Evolutionary conservation across 2,113 vertebrate species (phyloP).

Genomic region (Perccottus glenii): DNA sequence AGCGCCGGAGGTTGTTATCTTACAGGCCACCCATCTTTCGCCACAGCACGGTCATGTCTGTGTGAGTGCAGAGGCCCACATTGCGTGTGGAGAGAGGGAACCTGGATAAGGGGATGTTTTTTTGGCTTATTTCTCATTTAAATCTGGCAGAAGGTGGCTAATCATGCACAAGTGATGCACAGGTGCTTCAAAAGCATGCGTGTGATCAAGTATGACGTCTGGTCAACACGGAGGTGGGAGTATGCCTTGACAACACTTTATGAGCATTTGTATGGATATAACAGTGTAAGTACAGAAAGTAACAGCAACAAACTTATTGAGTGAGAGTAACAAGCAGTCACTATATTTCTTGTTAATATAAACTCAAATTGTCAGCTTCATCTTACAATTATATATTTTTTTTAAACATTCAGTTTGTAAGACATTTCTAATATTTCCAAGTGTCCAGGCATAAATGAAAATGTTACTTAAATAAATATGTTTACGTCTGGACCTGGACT

Average conservation of each 20-base stretch:
- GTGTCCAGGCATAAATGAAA: too few relatives aligned
- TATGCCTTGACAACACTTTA: too few relatives aligned
- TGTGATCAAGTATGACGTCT: too few relatives aligned
- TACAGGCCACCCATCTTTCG: conserved; percentile 34
- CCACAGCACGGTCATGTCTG: conserved; percentile 4
- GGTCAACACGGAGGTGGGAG: too few relatives aligned
- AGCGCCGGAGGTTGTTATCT: conserved; percentile 27
- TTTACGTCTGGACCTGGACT: background rate
- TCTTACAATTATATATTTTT: too few relatives aligned
- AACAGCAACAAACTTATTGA: background rate
- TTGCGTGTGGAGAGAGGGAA: conserved; percentile 43
- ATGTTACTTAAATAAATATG: background rate
- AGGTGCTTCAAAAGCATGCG: conserved; percentile 37
- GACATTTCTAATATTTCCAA: too few relatives aligned
- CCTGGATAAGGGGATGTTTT: conserved; percentile 33
- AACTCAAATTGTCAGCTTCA: too few relatives aligned
- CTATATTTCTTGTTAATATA: too few relatives aligned
- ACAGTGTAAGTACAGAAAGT: background rate
- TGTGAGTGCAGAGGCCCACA: conserved; percentile 36
- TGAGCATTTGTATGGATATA: too few relatives aligned
- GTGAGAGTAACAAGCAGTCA: too few relatives aligned
- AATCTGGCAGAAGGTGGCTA: conserved; percentile 11
- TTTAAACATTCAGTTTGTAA: too few relatives aligned
- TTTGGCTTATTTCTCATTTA: conserved; percentile 34
- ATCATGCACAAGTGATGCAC: conserved; percentile 58